Evolutionary conservation across 2,888 invertebrate genomes (phyloP).

Genomic region (Orthosia gothica): DNA sequence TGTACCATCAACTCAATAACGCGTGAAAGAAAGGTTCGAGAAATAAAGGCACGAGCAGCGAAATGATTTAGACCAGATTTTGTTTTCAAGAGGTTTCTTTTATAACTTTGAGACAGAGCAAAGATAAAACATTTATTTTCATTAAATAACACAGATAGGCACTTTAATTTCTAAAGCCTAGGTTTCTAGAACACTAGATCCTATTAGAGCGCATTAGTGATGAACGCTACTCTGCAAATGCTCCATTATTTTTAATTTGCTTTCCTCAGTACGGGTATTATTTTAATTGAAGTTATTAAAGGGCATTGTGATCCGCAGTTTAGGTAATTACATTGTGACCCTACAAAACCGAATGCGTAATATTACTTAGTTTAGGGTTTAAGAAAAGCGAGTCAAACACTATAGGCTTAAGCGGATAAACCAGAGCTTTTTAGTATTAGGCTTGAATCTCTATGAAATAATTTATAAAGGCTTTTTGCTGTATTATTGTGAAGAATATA

Average conservation of each 20-base stretch:
- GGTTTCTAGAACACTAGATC: not conserved
- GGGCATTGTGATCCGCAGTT: conserved; percentile 23
- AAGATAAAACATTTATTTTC: not conserved
- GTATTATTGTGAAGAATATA: not conserved
- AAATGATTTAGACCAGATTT: conserved; percentile 14
- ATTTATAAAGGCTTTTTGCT: too few relatives aligned
- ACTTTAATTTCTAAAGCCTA: not conserved
- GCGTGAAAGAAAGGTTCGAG: conserved; percentile 14
- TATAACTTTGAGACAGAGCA: not conserved
- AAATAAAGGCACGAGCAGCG: conserved; percentile 19
- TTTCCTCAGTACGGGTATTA: conserved; percentile 16
- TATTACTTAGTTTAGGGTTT: not conserved
- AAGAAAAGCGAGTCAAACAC: not conserved
- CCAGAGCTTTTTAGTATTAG: too few relatives aligned
- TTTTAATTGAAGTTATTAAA: conserved; percentile 31
- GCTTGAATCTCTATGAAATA: too few relatives aligned
- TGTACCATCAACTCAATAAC: conserved; percentile 28
- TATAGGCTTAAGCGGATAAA: conserved; percentile 7
- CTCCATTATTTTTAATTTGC: conserved; percentile 17
- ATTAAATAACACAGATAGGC: not conserved
- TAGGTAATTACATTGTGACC: conserved; percentile 23
- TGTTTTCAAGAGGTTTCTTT: conserved; percentile 14
- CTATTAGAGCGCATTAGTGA: not conserved
- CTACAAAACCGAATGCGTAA: conserved; percentile 23
- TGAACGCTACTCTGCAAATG: conserved; percentile 7